Evolutionary conservation across 2,797 vertebrate genomes (phyloP).

Genomic region (Taenioides sp.): DNA sequence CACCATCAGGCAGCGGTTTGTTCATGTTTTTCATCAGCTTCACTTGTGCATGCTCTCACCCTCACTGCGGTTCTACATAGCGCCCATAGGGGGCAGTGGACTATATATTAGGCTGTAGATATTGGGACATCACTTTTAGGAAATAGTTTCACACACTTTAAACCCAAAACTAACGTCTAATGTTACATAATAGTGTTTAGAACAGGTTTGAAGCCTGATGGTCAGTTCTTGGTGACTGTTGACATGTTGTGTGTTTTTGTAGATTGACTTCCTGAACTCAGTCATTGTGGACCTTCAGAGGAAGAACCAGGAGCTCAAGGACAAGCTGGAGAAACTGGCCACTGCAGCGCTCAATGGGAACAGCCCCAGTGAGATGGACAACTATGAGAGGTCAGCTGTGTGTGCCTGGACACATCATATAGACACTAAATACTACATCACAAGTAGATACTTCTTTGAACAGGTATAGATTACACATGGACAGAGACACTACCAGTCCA

Average conservation of each 20-base stretch:
- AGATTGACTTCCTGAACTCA: slow-evolving; percentile 97
- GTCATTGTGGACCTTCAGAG: slow-evolving; percentile 95
- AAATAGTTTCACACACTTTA: background rate
- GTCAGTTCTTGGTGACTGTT: background rate
- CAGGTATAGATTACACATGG: too few species aligned
- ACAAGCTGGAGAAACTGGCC: slow-evolving; percentile 90
- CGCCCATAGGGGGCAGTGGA: slow-evolving; percentile 10
- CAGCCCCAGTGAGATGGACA: slow-evolving; percentile 82
- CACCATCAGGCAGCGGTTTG: slow-evolving; percentile 92
- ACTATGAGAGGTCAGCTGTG: slow-evolving; percentile 81
- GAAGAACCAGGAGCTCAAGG: slow-evolving; percentile 88
- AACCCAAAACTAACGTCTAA: background rate
- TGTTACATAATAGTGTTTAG: background rate
- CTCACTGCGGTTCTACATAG: slow-evolving; percentile 41
- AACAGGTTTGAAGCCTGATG: background rate
- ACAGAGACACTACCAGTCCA: too few species aligned
- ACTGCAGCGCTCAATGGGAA: slow-evolving; percentile 93
- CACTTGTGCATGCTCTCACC: slow-evolving; percentile 68
- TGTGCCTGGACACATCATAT: background rate
- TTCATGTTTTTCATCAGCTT: slow-evolving; percentile 80
- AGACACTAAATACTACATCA: too few species aligned
- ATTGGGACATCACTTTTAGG: background rate
- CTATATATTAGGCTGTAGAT: too few species aligned
- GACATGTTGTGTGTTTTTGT: slow-evolving; percentile 7
- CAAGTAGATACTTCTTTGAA: too few species aligned